Percentiles rank a stretch among this genome's conserved stretches.
Evolutionary conservation across 2,888 invertebrate genomes (phyloP).

Genomic region (Nyleta sp.): DNA sequence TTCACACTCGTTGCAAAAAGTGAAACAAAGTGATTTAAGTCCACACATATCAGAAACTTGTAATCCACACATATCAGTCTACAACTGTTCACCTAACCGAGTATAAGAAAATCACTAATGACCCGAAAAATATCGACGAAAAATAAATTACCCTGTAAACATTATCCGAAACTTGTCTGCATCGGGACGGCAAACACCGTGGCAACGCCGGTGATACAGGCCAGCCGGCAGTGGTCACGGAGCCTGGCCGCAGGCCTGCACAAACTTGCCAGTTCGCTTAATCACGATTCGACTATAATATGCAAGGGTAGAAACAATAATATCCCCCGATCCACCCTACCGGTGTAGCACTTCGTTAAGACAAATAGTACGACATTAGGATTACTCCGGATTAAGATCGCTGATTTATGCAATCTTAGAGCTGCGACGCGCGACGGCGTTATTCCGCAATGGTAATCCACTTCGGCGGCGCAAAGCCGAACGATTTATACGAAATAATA

Average conservation of each 20-base stretch:
- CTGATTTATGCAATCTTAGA: slow-evolving; percentile 76
- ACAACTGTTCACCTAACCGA: no score
- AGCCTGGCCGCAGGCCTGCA: slow-evolving; percentile 74
- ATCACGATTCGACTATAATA: slow-evolving; percentile 80
- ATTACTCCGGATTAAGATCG: slow-evolving; percentile 78
- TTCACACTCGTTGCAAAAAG: no score
- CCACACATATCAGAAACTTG: no score
- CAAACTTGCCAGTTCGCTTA: slow-evolving; percentile 77
- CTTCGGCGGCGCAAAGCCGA: slow-evolving; percentile 33
- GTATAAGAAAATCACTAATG: no score
- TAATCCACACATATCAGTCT: no score
- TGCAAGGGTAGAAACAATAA: slow-evolving; percentile 80
- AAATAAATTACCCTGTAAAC: no score
- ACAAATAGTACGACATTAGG: slow-evolving; percentile 79
- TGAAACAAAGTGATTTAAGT: no score
- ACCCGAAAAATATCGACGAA: no score
- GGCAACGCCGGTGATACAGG: no score
- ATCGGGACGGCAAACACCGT: no score
- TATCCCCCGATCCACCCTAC: slow-evolving; percentile 70
- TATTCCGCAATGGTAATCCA: slow-evolving; percentile 44
- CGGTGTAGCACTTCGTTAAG: slow-evolving; percentile 70
- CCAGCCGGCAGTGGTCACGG: no score
- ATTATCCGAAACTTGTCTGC: no score
- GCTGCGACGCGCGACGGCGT: slow-evolving; percentile 19
- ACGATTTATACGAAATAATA: slow-evolving; percentile 44